These are phyloP conservation scores for Hippolais icterina DNA, from an alignment of 2,113 vertebrate species.

Conservation along the genomic window DNA sequence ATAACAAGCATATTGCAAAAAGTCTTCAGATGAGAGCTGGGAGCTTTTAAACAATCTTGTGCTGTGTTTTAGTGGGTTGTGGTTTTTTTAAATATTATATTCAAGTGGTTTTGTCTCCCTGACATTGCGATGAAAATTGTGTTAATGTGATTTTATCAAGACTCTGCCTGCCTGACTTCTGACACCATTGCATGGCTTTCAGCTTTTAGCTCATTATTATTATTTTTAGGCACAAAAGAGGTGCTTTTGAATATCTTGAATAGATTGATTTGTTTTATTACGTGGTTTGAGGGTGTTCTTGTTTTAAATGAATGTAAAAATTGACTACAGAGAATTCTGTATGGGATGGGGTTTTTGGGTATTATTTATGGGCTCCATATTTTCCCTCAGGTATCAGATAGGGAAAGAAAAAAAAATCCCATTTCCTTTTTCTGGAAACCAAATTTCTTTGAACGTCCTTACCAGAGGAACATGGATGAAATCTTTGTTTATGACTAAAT, in stretches of 20 bases:
- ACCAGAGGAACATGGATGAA: background rate
- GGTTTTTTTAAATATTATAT: background rate
- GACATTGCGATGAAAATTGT: background rate
- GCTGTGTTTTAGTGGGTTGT: background rate
- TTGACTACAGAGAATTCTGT: background rate
- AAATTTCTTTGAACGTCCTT: background rate
- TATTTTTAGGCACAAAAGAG: background rate
- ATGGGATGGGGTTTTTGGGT: rapidly evolving
- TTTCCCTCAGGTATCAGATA: background rate
- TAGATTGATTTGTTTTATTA: background rate
- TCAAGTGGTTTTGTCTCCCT: background rate
- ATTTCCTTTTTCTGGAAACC: background rate
- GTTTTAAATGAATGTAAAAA: background rate
- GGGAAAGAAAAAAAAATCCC: background rate
- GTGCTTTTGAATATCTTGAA: background rate
- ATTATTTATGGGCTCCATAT: background rate
- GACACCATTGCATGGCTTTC: background rate
- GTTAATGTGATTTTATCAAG: background rate
- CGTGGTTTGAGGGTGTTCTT: background rate
- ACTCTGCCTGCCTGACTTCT: background rate
- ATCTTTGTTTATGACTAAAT: background rate
- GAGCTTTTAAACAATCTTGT: background rate
- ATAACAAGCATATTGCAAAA: background rate
- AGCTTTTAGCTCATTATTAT: background rate
- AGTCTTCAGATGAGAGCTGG: background rate